Evolutionary conservation across 2,888 invertebrate genomes (phyloP).

Genomic region (Resseliella maxima): DNA sequence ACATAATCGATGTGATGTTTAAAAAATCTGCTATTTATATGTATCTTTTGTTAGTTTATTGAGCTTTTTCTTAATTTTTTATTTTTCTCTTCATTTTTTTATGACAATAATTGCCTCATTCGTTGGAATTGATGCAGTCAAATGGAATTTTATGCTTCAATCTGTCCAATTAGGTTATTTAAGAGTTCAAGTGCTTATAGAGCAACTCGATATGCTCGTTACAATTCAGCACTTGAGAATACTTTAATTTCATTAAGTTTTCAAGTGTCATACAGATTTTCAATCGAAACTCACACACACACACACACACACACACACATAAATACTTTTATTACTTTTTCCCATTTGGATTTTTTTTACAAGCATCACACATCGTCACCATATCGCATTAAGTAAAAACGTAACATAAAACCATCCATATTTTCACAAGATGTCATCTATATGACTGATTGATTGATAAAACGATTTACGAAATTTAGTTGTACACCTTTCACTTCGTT

Average conservation of each 20-base stretch:
- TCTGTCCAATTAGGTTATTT: neutral
- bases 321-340: neutral
- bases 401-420: neutral
- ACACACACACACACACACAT: neutral
- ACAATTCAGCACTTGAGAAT: conserved; percentile 3
- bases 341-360: neutral
- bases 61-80: neutral
- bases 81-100: neutral
- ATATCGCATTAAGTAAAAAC: no score
- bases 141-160: neutral
- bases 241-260: conserved; percentile 1
- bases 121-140: neutral
- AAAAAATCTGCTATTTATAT: no score
- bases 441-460: neutral
- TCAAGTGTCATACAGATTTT: conserved; percentile 29
- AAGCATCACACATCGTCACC: no score
- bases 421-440: neutral
- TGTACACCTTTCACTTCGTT: no score
- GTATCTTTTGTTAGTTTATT: no score
- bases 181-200: neutral
- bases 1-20: no score
- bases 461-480: neutral
- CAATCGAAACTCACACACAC: no score
- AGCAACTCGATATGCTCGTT: neutral
- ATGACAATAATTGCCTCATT: neutral